Percentiles rank a stretch among this genome's conserved stretches.
Evolutionary conservation across 2,888 invertebrate species (phyloP).

Genomic region (Geophilus truncorum): DNA sequence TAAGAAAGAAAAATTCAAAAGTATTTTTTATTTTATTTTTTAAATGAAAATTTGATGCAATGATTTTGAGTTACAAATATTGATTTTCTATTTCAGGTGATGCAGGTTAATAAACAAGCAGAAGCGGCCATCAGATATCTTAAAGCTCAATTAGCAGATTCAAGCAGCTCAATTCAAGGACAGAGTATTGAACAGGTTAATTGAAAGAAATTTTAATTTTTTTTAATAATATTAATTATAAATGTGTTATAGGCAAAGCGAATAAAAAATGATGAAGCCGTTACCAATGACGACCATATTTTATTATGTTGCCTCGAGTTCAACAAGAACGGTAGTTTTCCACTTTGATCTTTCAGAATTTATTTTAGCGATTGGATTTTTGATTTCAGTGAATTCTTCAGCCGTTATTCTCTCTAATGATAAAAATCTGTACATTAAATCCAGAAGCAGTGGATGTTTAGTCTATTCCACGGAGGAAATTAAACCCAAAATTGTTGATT

Average conservation of each 20-base stretch:
- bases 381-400: slow-evolving; percentile 36
- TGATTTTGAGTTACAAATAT: too few relatives aligned
- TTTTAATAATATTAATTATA: too few relatives aligned
- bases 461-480: slow-evolving; percentile 30
- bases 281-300: slow-evolving; percentile 52
- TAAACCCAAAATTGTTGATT: not conserved
- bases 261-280: slow-evolving; percentile 34
- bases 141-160: slow-evolving; percentile 10
- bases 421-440: slow-evolving; percentile 50
- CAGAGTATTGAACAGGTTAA: slow-evolving; percentile 32
- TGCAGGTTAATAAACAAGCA: slow-evolving; percentile 40
- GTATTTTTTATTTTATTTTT: too few relatives aligned
- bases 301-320: slow-evolving; percentile 51
- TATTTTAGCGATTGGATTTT: slow-evolving; percentile 40
- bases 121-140: slow-evolving; percentile 30
- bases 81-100: slow-evolving; percentile 41
- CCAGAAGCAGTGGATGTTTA: slow-evolving; percentile 41
- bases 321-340: slow-evolving; percentile 41
- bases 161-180: slow-evolving; percentile 30
- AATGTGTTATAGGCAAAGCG: not conserved
- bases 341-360: not conserved
- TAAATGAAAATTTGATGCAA: too few relatives aligned
- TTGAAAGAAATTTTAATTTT: not conserved
- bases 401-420: slow-evolving; percentile 48
- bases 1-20: slow-evolving; percentile 41